phyloP scores from a whole-genome alignment of 2,113 vertebrate genomes.

The Callipepla californica region DNA sequence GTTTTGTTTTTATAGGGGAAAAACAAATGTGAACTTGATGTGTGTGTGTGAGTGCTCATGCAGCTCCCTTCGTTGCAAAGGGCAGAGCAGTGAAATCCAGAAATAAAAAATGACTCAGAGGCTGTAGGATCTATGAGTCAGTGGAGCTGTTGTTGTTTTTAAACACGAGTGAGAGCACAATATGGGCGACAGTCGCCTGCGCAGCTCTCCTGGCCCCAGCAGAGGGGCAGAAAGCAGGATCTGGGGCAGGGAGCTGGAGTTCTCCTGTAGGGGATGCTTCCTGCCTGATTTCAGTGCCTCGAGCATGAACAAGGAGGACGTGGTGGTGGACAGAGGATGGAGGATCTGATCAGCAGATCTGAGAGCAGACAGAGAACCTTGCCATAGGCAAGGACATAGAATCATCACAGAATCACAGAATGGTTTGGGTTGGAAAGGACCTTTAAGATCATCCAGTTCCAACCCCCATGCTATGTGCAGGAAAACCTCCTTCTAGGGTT shows the following conservation, averaged over 20 bases:
- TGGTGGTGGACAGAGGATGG: fast-evolving
- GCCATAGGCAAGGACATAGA: not conserved
- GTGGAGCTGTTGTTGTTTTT: constrained; percentile 69
- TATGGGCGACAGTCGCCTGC: constrained; percentile 38
- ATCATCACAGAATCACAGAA: too few species aligned
- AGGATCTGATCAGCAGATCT: fast-evolving
- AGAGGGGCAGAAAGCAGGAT: not conserved
- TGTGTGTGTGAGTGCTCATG: not conserved
- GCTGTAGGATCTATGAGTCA: constrained; percentile 71
- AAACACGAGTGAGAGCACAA: constrained; percentile 4
- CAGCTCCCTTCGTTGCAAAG: constrained; percentile 50
- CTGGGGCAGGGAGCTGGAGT: not conserved
- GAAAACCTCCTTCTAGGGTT: too few species aligned
- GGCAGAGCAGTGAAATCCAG: constrained; percentile 68
- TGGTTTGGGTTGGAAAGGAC: too few species aligned
- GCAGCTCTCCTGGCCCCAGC: not conserved
- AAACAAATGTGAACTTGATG: constrained; percentile 59
- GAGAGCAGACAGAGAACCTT: fast-evolving
- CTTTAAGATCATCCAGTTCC: too few species aligned
- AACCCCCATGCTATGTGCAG: too few species aligned
- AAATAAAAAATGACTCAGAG: constrained; percentile 75
- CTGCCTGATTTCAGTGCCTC: not conserved
- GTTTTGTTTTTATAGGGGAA: constrained; percentile 63
- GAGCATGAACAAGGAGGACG: not conserved
- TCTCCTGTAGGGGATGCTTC: not conserved